Evolutionary conservation across 1,140 invertebrate species (phyloP).

Genomic region (Forficula auricularia): DNA sequence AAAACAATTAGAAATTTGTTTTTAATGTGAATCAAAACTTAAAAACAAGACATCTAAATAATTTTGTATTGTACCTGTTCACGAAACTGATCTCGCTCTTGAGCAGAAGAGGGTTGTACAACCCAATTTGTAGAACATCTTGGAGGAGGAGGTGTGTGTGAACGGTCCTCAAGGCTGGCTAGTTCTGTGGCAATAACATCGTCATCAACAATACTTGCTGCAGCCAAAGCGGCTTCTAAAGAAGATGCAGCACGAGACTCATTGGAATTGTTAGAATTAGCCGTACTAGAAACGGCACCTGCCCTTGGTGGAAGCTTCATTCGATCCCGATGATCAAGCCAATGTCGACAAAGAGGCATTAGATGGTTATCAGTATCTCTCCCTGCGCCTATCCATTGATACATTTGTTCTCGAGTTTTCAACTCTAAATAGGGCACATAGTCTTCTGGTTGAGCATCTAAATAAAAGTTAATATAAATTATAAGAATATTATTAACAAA

Average conservation of each 20-base stretch:
- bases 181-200: no score
- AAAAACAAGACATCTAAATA: no score
- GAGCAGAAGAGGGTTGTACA: slow-evolving; percentile 53
- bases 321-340: slow-evolving; percentile 44
- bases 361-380: slow-evolving; percentile 72
- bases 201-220: no score
- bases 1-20: no score
- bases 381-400: slow-evolving; percentile 91
- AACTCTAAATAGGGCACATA: slow-evolving; percentile 88
- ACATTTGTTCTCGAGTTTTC: slow-evolving; percentile 50
- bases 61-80: no score
- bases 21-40: no score
- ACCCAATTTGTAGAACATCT: slow-evolving; percentile 57
- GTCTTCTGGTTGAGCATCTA: slow-evolving; percentile 57
- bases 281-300: no score
- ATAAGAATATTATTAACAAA: neutral
- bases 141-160: slow-evolving; percentile 38
- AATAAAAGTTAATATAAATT: slow-evolving; percentile 10
- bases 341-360: slow-evolving; percentile 50
- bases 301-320: slow-evolving; percentile 14
- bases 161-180: slow-evolving; percentile 1
- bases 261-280: no score
- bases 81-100: slow-evolving; percentile 63
- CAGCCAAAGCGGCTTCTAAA: no score
- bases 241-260: no score